Evolutionary conservation across 1,140 invertebrate species (phyloP).

Genomic region (Micrasema minimum): DNA sequence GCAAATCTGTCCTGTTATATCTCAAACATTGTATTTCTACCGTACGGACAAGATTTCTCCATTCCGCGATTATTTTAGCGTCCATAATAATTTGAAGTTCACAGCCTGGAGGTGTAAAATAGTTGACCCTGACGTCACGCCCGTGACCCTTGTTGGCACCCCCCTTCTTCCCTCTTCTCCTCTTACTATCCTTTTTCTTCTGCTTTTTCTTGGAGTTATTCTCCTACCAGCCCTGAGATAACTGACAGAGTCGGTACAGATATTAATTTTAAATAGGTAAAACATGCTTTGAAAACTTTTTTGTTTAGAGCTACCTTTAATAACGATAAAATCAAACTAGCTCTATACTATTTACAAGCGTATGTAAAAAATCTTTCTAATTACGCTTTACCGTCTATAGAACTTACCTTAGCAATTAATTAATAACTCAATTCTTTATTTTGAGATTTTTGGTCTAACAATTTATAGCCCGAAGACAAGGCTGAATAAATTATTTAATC

Average conservation of each 20-base stretch:
- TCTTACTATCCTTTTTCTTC: conserved; percentile 25
- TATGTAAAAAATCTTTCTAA: too few species aligned
- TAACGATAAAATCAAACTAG: too few species aligned
- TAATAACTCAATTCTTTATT: too few species aligned
- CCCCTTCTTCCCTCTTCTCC: conserved; percentile 50
- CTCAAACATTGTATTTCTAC: conserved; percentile 43
- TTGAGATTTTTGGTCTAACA: too few species aligned
- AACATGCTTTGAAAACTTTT: too few species aligned
- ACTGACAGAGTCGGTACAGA: conserved; percentile 3
- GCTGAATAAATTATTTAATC: too few species aligned
- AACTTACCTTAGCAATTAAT: too few species aligned
- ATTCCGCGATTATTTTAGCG: conserved; percentile 65
- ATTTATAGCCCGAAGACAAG: too few species aligned
- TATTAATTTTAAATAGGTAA: too few species aligned
- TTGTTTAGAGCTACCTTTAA: too few species aligned
- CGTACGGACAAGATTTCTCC: conserved; percentile 58
- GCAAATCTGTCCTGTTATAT: conserved; percentile 48
- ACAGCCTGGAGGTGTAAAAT: conserved; percentile 69
- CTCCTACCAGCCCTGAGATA: conserved; percentile 17
- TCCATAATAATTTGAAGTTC: conserved; percentile 69
- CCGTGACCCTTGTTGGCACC: conserved; percentile 61
- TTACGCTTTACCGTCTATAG: too few species aligned
- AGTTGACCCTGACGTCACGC: conserved; percentile 68
- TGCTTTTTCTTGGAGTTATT: conserved; percentile 9
- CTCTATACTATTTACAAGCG: too few species aligned